These are phyloP conservation scores for Sipha flava DNA, from an alignment of 1,140 invertebrate species.

Conservation along the genomic window DNA sequence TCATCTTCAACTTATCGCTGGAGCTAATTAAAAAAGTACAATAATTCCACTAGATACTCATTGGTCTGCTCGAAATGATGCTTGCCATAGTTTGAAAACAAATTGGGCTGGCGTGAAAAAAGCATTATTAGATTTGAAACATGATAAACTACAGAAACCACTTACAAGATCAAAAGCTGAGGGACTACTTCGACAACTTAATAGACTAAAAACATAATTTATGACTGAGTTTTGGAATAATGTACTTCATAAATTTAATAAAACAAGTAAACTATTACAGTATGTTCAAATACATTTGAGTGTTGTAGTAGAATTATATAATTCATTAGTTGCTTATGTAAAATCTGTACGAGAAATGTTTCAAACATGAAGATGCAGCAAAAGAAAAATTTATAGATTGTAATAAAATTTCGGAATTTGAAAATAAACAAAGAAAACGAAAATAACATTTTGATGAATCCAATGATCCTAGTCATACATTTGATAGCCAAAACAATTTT, in stretches of 20 bases:
- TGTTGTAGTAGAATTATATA: background rate
- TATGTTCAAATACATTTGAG: background rate
- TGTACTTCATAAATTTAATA: background rate
- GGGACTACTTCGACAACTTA: background rate
- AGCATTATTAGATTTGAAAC: background rate
- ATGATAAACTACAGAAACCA: background rate
- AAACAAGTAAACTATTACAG: background rate
- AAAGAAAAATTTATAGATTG: background rate
- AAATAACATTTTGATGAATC: background rate
- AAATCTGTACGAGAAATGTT: background rate
- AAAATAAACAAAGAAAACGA: background rate
- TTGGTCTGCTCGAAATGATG: conserved; percentile 36
- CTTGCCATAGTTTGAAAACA: conserved; percentile 14
- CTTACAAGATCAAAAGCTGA: background rate
- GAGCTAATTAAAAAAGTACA: conserved; percentile 18
- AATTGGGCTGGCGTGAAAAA: background rate
- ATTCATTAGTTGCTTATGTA: background rate
- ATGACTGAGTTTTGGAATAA: background rate
- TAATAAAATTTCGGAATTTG: background rate
- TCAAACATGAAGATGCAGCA: background rate
- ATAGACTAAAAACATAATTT: background rate
- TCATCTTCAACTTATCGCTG: conserved; percentile 37
- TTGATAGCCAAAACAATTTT: background rate
- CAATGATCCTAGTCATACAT: background rate
- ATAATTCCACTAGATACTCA: conserved; percentile 27